Base-by-base conservation (phyloP, 2,113 vertebrate genomes). In the Grammomys surdaster region DNA sequence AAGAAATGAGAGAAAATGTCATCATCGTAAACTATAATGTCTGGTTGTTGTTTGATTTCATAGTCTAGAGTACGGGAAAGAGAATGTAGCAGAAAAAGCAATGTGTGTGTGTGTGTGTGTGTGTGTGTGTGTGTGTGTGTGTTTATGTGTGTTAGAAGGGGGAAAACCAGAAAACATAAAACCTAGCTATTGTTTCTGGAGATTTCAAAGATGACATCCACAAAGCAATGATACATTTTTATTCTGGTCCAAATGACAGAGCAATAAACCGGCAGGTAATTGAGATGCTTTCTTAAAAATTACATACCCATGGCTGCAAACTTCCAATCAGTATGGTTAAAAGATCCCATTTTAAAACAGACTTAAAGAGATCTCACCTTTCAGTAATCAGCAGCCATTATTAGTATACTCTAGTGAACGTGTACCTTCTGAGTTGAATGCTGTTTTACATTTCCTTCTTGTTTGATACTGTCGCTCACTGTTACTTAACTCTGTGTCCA, bases 281-380 rank as follows among this genome's bases (percentile, higher is more conserved):
- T 92, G 58, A 93, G 43, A 60, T 78, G 22, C 7, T 89, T 86
- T 86, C 36, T 92, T 67, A 80, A 93, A 94, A 76, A 90, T 33
- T 9, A 46, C 31, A 56, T 73, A 24, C 3, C 1, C n/a, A 3
- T 0, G 48, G 12, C n/a, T 93, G 24, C n/a, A 96, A 96, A 94
- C 72, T 77, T 75, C 65, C 56, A 95, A 26, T 78, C 78, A 82
- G 81, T 51, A 11, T 70, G 33, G 36, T 76, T 91, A 46, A 87
- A 88, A 46, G 91, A 85, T 76, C 76, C 86, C 19, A 3, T 56
- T 95, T 89, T 70, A 65, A n/a, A 46, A 16, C 46, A 91, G 67
- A 58, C 46, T 7, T n/a, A 84, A 43, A 95, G 51, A 75, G 54
- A 87, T 26, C 56, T 69, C 67, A 56, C 17, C 16, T 26, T 65